Base-by-base conservation (phyloP, 2,888 invertebrate genomes). In the Rambutsinella grinnellia region DNA sequence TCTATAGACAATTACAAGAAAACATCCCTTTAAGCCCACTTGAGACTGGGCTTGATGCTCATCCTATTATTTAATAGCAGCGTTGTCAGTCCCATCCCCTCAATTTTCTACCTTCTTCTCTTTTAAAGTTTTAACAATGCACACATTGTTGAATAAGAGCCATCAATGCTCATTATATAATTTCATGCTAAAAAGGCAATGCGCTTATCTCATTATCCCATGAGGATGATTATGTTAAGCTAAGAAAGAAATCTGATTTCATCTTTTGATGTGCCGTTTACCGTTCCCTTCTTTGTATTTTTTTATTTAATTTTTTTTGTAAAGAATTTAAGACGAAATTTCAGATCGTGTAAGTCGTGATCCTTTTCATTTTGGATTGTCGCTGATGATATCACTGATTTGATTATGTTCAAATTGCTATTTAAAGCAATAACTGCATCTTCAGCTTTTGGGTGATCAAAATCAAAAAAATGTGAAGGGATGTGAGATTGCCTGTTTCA, bases 161-260 rank as follows among this genome's bases (percentile, higher is more conserved):
- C n/a, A 49, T 5, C 49, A 8, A 17, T 49, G n/a, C 6, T 49
- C n/a, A 49, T 5, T 17, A 49, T 36, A 36, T 70, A 26, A 54
- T 53, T 24, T 62, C 51, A 60, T 60, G 60, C 46, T 10, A 46
- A 28, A 17, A 57, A 44, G 23, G 51, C 58, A 28, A 36, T 24
- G 27, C 6, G 21, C 19, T 3, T 72, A 72, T 65, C 72, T 51
- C 58, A 44, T 65, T 65, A 58, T 65, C 60, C 58, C 51, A 56
- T 71, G 63, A 36, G 36, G 5, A 36, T 36, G 5, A n/a, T n/a
- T n/a, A n/a, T n/a, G n/a, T n/a, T n/a, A n/a, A n/a, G n/a, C n/a
- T n/a, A n/a, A n/a, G n/a, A n/a, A n/a, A n/a, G n/a, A n/a, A n/a
- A n/a, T n/a, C n/a, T n/a, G n/a, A n/a, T n/a, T n/a, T 49, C 49